Base-by-base conservation (phyloP, 2,113 vertebrate species). In the Glareola pratincola region DNA sequence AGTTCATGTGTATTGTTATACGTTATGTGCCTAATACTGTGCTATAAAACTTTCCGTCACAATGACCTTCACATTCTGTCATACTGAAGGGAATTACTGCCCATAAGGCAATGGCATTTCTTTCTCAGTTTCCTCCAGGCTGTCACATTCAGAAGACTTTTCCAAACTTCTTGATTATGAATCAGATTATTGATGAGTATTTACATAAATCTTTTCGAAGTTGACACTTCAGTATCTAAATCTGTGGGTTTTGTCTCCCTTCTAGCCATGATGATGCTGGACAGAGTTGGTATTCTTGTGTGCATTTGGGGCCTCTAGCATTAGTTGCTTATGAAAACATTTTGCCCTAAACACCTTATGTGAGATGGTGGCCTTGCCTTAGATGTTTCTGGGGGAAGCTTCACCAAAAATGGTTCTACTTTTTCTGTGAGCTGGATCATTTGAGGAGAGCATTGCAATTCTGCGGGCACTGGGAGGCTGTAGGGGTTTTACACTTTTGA, bases 191-290 rank as follows among this genome's bases (percentile, higher is more conserved):
- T 82, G 68, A 18, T 29, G 12, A 85, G 48, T 72, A 83, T 68
- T 79, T 88, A 23, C 1, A 2, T 71, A 93, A 63, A 19, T 67
- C 10, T 59, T 54, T 66, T 82, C 78, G 30, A 71, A 54, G n/a
- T 41, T 78, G 53, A 24, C 13, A 59, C 1, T 3, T 67, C 37
- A 63, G 27, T 37, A 41, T 45, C 41, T 67, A 45, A 81, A 67
- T 30, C 34, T 66, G 15, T 64, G 48, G 5, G 6, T 1, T 86
- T 71, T 88, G 60, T 75, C 22, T 64, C 37, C 18, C 29, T 93
- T 88, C 47, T 48, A 39, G 45, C n/a, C 0, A 0, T 26, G 56
- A 23, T 19, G 17, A 18, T 27, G 17, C 10, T 60, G 69, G 23
- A 30, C 36, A 57, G 34, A 30, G 60, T 48, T 39, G 20, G 0